Conservation (phyloP, 1,140 invertebrate genomes). For the Trichonephila inaurata region DNA sequence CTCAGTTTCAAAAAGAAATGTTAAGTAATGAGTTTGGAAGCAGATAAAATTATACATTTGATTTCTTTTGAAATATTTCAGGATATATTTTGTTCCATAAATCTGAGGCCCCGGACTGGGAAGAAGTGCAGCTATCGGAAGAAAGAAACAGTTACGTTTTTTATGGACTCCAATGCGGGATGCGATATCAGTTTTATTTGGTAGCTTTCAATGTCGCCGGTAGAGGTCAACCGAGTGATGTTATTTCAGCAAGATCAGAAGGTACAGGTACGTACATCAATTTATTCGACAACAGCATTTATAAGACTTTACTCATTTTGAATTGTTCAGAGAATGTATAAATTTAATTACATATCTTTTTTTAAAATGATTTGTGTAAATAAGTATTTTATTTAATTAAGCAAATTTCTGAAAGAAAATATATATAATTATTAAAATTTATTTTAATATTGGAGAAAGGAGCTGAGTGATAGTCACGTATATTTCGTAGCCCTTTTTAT, state of each 20-base stretch:
- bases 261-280: slow-evolving; percentile 90
- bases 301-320: no score
- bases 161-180: slow-evolving; percentile 90
- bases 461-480: no score
- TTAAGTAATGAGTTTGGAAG: no score
- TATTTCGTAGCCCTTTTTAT: no score
- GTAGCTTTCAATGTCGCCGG: slow-evolving; percentile 96
- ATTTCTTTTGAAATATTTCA: slow-evolving; percentile 60
- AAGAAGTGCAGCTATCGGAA: slow-evolving; percentile 76
- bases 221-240: slow-evolving; percentile 90
- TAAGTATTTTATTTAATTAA: no score
- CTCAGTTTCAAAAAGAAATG: no score
- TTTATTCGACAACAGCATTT: neutral
- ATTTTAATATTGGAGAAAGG: no score
- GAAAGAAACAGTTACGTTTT: slow-evolving; percentile 79
- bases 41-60: neutral
- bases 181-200: slow-evolving; percentile 95
- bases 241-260: slow-evolving; percentile 94
- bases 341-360: no score
- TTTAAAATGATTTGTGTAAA: no score
- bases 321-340: no score
- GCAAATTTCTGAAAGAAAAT: no score
- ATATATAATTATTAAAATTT: no score
- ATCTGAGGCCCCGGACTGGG: slow-evolving; percentile 81
- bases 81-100: slow-evolving; percentile 80